phyloP scores from a whole-genome alignment of 2,113 vertebrate species.

The Machaerirhynchus nigripectus region DNA sequence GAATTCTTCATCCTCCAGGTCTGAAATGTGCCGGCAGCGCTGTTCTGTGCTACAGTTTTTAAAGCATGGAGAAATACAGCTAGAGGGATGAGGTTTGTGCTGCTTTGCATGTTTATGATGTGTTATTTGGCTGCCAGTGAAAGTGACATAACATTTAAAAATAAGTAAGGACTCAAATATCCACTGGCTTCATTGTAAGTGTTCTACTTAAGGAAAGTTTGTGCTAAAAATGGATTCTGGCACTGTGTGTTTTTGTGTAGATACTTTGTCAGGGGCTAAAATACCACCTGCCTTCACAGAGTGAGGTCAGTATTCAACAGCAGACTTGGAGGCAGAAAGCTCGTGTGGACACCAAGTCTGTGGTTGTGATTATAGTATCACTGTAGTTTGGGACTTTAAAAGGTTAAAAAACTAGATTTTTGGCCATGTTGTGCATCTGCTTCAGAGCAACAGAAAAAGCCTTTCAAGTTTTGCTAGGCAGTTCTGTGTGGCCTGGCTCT shows the following conservation, averaged over 20 bases:
- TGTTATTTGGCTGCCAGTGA: not conserved
- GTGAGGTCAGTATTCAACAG: not conserved
- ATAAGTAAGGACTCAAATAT: not conserved
- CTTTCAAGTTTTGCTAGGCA: not conserved
- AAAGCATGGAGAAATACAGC: not conserved
- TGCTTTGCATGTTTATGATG: not conserved
- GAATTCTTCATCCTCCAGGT: not conserved
- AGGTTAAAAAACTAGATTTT: not conserved
- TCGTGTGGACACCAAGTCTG: not conserved
- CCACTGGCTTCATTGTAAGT: not conserved
- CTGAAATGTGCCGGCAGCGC: not conserved
- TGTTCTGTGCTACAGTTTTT: not conserved
- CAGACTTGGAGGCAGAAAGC: not conserved
- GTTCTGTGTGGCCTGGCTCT: not conserved
- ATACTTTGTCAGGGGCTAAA: not conserved
- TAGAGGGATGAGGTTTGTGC: not conserved
- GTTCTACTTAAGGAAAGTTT: not conserved
- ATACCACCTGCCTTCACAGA: not conserved
- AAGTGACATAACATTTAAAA: not conserved
- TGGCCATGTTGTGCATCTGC: rapidly evolving
- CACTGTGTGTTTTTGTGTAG: not conserved
- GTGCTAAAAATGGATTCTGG: not conserved
- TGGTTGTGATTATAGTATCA: not conserved
- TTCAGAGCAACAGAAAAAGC: not conserved
- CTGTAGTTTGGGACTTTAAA: not conserved